Conservation (phyloP, 2,113 vertebrate genomes). For the Acanthisitta chloris region DNA sequence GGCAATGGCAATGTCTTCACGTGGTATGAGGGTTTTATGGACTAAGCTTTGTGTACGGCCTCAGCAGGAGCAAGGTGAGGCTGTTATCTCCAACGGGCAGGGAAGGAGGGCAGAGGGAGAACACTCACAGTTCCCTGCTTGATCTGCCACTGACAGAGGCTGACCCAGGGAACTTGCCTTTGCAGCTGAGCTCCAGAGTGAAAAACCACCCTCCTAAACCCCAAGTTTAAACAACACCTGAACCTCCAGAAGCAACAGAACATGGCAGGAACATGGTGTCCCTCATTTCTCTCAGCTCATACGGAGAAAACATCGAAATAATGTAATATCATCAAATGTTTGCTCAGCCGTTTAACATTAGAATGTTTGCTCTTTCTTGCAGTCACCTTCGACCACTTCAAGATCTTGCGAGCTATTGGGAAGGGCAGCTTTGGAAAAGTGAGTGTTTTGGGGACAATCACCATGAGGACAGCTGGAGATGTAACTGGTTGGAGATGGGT, state of each 20-base stretch:
- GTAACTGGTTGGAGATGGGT: neutral
- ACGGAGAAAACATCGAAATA: neutral
- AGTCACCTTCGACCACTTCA: slow-evolving; percentile 98
- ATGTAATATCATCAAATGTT: neutral
- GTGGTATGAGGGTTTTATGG: neutral
- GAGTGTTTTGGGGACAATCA: slow-evolving; percentile 42
- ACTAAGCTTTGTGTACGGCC: neutral
- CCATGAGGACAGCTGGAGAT: neutral
- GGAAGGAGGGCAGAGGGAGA: neutral
- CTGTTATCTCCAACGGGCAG: neutral
- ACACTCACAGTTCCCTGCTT: neutral
- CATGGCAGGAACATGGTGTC: neutral
- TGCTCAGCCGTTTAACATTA: neutral
- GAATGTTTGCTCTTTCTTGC: slow-evolving; percentile 63
- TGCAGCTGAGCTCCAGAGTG: neutral
- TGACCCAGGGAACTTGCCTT: neutral
- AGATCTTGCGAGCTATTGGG: slow-evolving; percentile 95
- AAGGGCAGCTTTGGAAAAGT: slow-evolving; percentile 99
- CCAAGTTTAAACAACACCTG: neutral
- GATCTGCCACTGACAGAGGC: neutral
- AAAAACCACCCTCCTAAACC: neutral
- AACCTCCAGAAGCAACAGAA: neutral
- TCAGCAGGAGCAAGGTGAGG: neutral
- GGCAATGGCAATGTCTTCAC: neutral
- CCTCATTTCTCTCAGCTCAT: neutral